Base-by-base conservation (phyloP, 2,797 vertebrate genomes). In the Anabacerthia variegaticeps region DNA sequence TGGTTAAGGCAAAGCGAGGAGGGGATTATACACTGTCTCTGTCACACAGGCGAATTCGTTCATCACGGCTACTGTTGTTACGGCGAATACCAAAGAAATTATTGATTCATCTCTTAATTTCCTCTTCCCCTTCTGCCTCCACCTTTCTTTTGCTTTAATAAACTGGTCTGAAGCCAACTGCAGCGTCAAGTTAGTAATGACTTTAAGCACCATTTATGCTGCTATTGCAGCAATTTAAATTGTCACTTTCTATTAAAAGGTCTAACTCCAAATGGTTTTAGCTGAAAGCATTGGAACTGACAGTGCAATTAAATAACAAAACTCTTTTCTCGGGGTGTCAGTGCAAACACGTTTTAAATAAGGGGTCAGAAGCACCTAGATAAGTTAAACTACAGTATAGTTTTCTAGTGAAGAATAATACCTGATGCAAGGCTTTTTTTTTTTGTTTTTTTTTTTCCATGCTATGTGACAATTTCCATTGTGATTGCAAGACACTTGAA, bases 181-280 rank as follows among this genome's bases (percentile, higher is more conserved):
- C 81, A 88, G 89, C 96, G 94, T 97, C 97, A 97, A 96, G 96
- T 97, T 96, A 80, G 97, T 96, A 98, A 97, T 96, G 97, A 97
- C 96, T 97, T 97, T 97, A 97, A 98, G 97, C 97, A 97, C 97
- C 96, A 97, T 96, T 97, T 98, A 97, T 66, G 92, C 96, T 81
- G 96, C 97, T 97, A 94, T 92, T n/a, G 49, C 87, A 86, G 97
- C 97, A 98, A 98, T 98, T 98, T 97, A 97, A 98, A 96, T 97
- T 98, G 98, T 98, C 97, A 97, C 97, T 97, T 98, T 97, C 97
- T 98, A 98, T 98, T 98, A 98, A 98, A 98, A 98, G 97, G 97
- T 98, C 98, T 97, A 97, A 97, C 96, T 98, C 96, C 93, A 96
- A 97, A 95, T 87, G 94, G 97, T 91, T 98, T 98, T 95, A 97